A percentile compares a stretch with the other conserved stretches of the same genome.
These are phyloP conservation scores for Brassicogethes aeneus DNA, from an alignment of 2,888 invertebrate species.

Conservation along the genomic window DNA sequence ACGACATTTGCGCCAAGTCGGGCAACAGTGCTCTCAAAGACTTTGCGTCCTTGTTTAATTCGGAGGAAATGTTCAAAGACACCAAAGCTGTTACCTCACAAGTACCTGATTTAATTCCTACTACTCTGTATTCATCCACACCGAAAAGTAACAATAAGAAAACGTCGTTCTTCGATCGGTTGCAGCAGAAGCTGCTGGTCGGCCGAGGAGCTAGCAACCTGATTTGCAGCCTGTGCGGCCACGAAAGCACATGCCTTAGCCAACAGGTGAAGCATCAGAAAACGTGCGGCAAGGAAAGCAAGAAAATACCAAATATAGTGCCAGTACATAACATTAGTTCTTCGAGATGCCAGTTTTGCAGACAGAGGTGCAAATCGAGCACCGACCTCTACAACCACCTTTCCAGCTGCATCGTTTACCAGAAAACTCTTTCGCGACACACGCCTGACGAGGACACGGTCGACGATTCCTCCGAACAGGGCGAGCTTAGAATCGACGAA, in stretches of 20 bases:
- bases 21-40: constrained; percentile 46
- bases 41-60: constrained; percentile 44
- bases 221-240: constrained; percentile 61
- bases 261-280: constrained; percentile 75
- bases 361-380: constrained; percentile 79
- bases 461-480: constrained; percentile 22
- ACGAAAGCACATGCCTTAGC: constrained; percentile 71
- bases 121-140: constrained; percentile 19
- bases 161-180: constrained; percentile 72
- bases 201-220: constrained; percentile 58
- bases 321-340: constrained; percentile 50
- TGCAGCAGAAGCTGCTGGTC: constrained; percentile 65
- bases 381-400: constrained; percentile 68
- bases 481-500: constrained; percentile 20
- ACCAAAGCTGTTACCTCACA: constrained; percentile 9
- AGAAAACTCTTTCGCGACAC: constrained; percentile 32
- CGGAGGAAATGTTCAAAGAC: constrained; percentile 36
- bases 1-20: constrained; percentile 42
- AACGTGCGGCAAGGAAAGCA: constrained; percentile 45
- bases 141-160: constrained; percentile 50
- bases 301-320: constrained; percentile 21
- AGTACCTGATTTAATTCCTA: constrained; percentile 34
- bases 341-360: constrained; percentile 76
- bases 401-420: constrained; percentile 57
- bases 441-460: constrained; percentile 26